Conservation (phyloP, 2,888 invertebrate species). For the Bugulina stolonifera region DNA sequence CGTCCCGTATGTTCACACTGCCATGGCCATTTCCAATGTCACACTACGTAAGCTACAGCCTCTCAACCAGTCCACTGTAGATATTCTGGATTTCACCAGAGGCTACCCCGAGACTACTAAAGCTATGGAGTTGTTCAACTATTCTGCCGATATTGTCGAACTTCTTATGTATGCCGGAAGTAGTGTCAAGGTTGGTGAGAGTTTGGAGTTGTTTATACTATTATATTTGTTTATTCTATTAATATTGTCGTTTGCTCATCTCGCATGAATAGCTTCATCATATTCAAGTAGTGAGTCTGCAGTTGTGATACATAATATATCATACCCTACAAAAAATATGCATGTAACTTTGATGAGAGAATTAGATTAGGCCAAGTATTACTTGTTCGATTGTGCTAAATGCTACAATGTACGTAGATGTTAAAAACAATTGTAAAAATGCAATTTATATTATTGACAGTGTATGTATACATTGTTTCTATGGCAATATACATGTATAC, state of each 20-base stretch:
- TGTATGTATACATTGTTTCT: too few species aligned
- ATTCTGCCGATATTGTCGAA: not conserved
- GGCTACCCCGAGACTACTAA: constrained; percentile 12
- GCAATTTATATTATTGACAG: too few species aligned
- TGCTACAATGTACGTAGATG: not conserved
- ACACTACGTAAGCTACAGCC: not conserved
- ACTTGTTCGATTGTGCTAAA: not conserved
- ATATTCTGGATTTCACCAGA: not conserved
- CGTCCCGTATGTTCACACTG: constrained; percentile 7
- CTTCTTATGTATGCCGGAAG: not conserved
- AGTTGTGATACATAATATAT: too few species aligned
- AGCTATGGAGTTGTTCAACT: constrained; percentile 10
- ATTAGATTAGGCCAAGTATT: not conserved
- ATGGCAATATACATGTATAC: too few species aligned
- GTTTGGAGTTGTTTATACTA: too few species aligned
- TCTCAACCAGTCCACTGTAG: not conserved
- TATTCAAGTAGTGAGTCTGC: too few species aligned
- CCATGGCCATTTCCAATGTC: constrained; percentile 10
- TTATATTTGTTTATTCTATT: too few species aligned
- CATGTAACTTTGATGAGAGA: not conserved
- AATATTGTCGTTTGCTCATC: too few species aligned
- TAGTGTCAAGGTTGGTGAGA: constrained; percentile 12
- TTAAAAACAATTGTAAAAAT: too few species aligned
- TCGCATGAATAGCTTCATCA: too few species aligned
- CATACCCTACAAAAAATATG: not conserved